Evolutionary conservation across 2,113 vertebrate species (phyloP), one percentile per base, ranked within the genome.

Genomic region (Calypte anna): DNA sequence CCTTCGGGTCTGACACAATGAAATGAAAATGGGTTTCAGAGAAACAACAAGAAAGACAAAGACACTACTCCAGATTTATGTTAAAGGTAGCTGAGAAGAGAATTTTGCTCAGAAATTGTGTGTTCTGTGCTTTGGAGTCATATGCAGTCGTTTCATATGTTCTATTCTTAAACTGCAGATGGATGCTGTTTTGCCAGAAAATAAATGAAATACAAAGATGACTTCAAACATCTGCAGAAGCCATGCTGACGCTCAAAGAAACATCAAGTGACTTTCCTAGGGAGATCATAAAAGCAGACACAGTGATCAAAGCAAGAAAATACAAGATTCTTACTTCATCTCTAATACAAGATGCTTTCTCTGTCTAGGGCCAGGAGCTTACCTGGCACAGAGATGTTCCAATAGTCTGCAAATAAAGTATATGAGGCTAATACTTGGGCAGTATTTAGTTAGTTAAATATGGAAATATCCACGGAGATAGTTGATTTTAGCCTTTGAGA

Each of bases 171-270:
- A 92, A 68, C 70, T 76, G 67, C 77, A 89, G 69, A 88, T 73
- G 62, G 81, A 91, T 87, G 57, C 48, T 59, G 57, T 54, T 95
- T 81, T 82, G 77, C 58, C n/a, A 88, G 31, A 82, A 93, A 91
- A 84, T 40, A 94, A 79, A 89, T 91, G 61, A 86, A 92, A 75
- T 57, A 75, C 33, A 11, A 82, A 58, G 70, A 89, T 87, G 44
- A 69, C 54, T 93, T 89, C 86, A 93, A 91, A 82, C 62, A 62
- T 73, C 92, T 93, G 50, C 70, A 79, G 86, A 27, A 96, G 22
- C 64, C 53, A 30, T 63, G 68, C 88, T 93, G 69, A 69, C 23
- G 63, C 57, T 89, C 46, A 92, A 59, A 78, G 86, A 88, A 82
- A 44, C 69, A 73, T 87, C 94, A 78, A 72, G 28, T 50, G 63